Evolutionary conservation across 2,797 vertebrate species (phyloP).

Genomic region (Alcedo atthis): DNA sequence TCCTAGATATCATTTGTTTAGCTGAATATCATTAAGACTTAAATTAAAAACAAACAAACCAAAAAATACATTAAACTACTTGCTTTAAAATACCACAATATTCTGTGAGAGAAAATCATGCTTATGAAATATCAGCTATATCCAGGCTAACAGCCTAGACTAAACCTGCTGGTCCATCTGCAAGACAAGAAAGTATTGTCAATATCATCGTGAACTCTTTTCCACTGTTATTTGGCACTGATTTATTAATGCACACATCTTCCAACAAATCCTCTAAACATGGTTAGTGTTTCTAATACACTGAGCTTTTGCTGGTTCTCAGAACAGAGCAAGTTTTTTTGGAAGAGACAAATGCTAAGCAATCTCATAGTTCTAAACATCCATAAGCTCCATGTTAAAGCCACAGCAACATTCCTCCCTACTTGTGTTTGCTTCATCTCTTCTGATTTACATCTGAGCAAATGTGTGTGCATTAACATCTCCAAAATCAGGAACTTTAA

Average conservation of each 20-base stretch:
- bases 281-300: background rate
- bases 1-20: background rate
- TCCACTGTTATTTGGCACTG: background rate
- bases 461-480: background rate
- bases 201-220: background rate
- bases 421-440: background rate
- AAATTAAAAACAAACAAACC: background rate
- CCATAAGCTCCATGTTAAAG: background rate
- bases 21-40: background rate
- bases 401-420: background rate
- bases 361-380: background rate
- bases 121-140: background rate
- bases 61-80: background rate
- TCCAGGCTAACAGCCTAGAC: background rate
- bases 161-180: background rate
- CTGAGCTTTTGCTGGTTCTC: background rate
- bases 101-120: background rate
- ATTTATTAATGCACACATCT: background rate
- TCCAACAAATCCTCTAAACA: background rate
- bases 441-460: background rate
- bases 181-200: background rate
- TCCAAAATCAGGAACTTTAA: background rate
- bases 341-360: background rate
- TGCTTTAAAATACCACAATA: background rate
- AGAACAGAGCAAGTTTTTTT: background rate